Base-by-base conservation (phyloP, 2,113 vertebrate species). In the Dicentrarchus labrax region DNA sequence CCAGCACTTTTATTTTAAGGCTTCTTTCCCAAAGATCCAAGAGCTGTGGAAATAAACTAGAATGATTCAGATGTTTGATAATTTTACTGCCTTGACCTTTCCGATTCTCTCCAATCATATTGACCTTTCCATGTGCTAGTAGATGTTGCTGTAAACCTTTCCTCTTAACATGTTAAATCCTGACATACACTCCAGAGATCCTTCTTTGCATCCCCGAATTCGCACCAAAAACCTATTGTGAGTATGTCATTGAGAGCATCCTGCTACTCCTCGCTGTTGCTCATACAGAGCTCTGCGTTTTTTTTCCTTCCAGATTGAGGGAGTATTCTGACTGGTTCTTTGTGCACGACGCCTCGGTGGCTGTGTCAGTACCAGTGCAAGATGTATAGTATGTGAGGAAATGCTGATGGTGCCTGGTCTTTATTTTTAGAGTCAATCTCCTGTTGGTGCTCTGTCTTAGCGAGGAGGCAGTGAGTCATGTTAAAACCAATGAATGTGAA, bases 371-470 rank as follows among this genome's bases (percentile, higher is more conserved):
- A 77, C 21, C 76, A 69, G 60, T 53, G 79, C 75, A 75, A 76
- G 74, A 88, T 82, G 85, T 88, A 86, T 78, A 86, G 80, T 70
- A 70, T 84, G 75, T 54, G 73, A 90, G 78, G 85, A 91, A 92
- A 91, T 86, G 88, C 88, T 91, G 93, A 92, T 91, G 77, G 53
- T 90, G 85, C 76, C 78, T 85, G 39, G 15, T 87, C 71, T 94
- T 92, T 95, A 94, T 95, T 95, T 95, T 95, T 95, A 95, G 91
- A 92, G 83, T 67, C 74, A 82, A 80, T 90, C 92, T 94, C 87
- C 83, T 90, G 83, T 83, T 88, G 82, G 78, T 90, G 89, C 89
- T 87, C 76, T 74, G 88, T 89, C 78, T 90, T 77, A 70, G 88
- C 48, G 85, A 89, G 85, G 88, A 91, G 87, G 89, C 78, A 82